A percentile compares a stretch with the other conserved stretches of the same genome.
These are phyloP conservation scores for Agrotis exclamationis DNA, from an alignment of 2,888 invertebrate genomes.

Conservation along the genomic window DNA sequence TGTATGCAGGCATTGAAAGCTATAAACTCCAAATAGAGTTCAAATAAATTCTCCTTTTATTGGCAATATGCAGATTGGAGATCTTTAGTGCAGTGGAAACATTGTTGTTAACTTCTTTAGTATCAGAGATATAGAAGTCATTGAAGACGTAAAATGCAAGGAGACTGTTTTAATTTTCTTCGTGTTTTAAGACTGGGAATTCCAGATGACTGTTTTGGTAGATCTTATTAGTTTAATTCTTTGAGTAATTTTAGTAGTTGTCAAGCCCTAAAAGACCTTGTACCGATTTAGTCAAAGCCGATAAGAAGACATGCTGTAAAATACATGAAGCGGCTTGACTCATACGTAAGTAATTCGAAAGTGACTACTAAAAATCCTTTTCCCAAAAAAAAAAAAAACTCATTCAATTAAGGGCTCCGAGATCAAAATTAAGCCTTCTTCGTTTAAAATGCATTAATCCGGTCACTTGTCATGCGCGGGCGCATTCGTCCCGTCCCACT, in stretches of 20 bases:
- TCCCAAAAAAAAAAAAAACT: conserved; percentile 73
- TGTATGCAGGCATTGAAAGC: conserved; percentile 25
- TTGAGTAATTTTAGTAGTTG: conserved; percentile 9
- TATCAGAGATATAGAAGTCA: conserved; percentile 4
- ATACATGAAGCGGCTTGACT: conserved; percentile 33
- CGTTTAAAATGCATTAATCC: conserved; percentile 91
- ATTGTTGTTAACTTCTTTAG: conserved; percentile 37
- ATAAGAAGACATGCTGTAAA: conserved; percentile 35
- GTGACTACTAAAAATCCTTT: conserved; percentile 60
- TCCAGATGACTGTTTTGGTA: background rate
- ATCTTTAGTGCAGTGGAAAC: conserved; percentile 32
- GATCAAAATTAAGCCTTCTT: conserved; percentile 90
- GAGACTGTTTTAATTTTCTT: background rate
- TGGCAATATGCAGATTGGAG: conserved; percentile 43
- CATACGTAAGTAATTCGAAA: conserved; percentile 59
- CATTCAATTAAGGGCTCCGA: conserved; percentile 87
- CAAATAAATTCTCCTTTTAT: conserved; percentile 49
- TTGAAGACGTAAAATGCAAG: background rate
- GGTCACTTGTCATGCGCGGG: conserved; percentile 88
- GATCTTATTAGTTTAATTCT: background rate
- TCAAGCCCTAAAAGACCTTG: conserved; percentile 27
- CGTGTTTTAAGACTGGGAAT: background rate
- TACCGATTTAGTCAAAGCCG: conserved; percentile 39
- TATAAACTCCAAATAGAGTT: conserved; percentile 42
- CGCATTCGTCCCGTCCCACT: conserved; percentile 80